These are phyloP conservation scores for Erynnis tages DNA, from an alignment of 2,888 invertebrate genomes.

Conservation along the genomic window DNA sequence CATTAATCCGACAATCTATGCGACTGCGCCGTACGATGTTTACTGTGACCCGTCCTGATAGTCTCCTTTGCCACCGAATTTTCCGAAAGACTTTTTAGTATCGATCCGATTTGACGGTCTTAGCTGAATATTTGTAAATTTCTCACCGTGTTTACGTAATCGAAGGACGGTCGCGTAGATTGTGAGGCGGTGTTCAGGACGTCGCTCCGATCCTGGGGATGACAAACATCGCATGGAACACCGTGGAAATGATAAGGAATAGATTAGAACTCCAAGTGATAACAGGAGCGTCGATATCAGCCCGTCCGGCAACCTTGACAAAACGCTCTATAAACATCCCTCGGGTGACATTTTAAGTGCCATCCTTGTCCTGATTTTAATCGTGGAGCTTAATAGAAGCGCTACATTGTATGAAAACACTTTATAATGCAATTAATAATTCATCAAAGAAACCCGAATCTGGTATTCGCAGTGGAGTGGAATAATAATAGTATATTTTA, in stretches of 20 bases:
- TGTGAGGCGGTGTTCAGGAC: slow-evolving; percentile 45
- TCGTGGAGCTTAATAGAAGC: slow-evolving; percentile 4
- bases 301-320: slow-evolving; percentile 17
- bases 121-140: slow-evolving; percentile 61
- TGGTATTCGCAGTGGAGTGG: not conserved
- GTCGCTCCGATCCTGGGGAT: slow-evolving; percentile 35
- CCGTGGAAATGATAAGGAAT: not conserved
- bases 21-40: slow-evolving; percentile 66
- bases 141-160: slow-evolving; percentile 68
- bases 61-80: slow-evolving; percentile 40
- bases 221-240: slow-evolving; percentile 52
- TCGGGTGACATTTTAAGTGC: slow-evolving; percentile 24
- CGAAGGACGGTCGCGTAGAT: slow-evolving; percentile 50
- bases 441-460: not conserved
- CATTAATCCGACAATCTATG: slow-evolving; percentile 34
- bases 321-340: slow-evolving; percentile 20
- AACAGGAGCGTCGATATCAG: slow-evolving; percentile 12
- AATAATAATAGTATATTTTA: not conserved
- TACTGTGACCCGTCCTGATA: slow-evolving; percentile 40
- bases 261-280: slow-evolving; percentile 7
- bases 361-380: slow-evolving; percentile 24
- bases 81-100: slow-evolving; percentile 39
- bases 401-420: not conserved
- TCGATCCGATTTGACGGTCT: slow-evolving; percentile 53
- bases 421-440: slow-evolving; percentile 15